A percentile compares a stretch with the other conserved stretches of the same genome.
These are phyloP conservation scores for Planococcus citri DNA, from an alignment of 1,140 invertebrate genomes.

Conservation along the genomic window DNA sequence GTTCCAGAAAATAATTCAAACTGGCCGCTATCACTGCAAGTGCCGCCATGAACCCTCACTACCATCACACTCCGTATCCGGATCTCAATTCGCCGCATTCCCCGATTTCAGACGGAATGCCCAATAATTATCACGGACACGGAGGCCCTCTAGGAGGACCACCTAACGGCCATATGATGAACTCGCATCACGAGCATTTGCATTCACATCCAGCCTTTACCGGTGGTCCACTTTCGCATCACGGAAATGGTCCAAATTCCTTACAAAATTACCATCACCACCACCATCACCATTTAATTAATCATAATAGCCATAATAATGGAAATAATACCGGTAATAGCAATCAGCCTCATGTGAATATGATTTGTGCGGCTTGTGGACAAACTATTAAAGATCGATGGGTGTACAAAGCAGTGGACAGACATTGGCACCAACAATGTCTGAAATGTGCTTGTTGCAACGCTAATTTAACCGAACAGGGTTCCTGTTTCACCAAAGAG, in stretches of 20 bases:
- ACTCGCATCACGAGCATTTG: slow-evolving; percentile 21
- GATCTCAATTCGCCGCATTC: slow-evolving; percentile 30
- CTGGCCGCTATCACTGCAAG: slow-evolving; percentile 29
- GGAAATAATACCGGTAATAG: slow-evolving; percentile 28
- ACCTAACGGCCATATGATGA: slow-evolving; percentile 18
- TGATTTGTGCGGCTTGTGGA: slow-evolving; percentile 40
- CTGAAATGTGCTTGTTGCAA: slow-evolving; percentile 83
- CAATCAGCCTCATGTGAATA: slow-evolving; percentile 22
- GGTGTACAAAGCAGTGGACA: slow-evolving; percentile 53
- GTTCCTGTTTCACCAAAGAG: slow-evolving; percentile 79
- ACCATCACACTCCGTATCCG: slow-evolving; percentile 30
- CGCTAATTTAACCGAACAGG: slow-evolving; percentile 73
- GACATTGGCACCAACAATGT: slow-evolving; percentile 87
- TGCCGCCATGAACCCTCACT: slow-evolving; percentile 32
- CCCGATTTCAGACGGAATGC: slow-evolving; percentile 24
- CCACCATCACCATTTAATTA: slow-evolving; percentile 26
- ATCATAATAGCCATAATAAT: slow-evolving; percentile 26
- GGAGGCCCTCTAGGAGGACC: slow-evolving; percentile 21
- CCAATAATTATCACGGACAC: slow-evolving; percentile 27
- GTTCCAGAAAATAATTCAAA: slow-evolving; percentile 27
- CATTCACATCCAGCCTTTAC: slow-evolving; percentile 22
- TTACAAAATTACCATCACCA: slow-evolving; percentile 14
- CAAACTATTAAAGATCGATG: slow-evolving; percentile 42
- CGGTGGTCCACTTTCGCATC: slow-evolving; percentile 26
- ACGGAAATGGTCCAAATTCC: slow-evolving; percentile 11